These are phyloP conservation scores for Macrotus californicus DNA, from an alignment of 2,113 vertebrate species.

Conservation along the genomic window DNA sequence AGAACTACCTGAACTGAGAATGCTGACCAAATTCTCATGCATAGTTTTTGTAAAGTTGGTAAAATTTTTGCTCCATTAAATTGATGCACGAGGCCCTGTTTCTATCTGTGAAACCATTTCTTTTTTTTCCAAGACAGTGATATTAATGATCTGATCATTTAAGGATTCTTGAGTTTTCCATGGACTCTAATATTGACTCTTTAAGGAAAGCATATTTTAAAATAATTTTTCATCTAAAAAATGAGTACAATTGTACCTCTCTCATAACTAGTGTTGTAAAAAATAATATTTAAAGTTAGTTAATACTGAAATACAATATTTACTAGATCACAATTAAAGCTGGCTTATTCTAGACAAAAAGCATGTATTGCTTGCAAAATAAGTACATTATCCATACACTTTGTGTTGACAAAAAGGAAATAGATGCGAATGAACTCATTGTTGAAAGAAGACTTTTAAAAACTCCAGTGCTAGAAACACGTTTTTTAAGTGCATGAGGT, in stretches of 20 bases:
- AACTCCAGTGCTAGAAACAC: background rate
- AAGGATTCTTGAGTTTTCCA: background rate
- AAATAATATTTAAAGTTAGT: background rate
- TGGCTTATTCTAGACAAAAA: background rate
- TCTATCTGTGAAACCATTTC: background rate
- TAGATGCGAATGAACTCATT: background rate
- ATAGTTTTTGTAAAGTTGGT: conserved; percentile 35
- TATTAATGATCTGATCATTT: background rate
- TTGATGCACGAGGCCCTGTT: background rate
- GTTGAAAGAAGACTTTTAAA: background rate
- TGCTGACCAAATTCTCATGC: background rate
- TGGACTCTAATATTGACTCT: background rate
- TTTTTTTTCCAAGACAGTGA: background rate
- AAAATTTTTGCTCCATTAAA: conserved; percentile 11
- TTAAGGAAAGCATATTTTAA: background rate
- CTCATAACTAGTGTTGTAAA: background rate
- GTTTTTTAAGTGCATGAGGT: background rate
- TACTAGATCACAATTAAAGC: background rate
- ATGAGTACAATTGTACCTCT: background rate
- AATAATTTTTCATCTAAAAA: conserved; percentile 14
- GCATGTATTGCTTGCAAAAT: background rate
- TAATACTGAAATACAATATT: background rate
- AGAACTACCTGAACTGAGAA: background rate
- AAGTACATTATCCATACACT: background rate
- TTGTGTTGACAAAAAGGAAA: background rate